Percentiles rank a stretch among this genome's conserved stretches.
Conservation (phyloP, 2,888 invertebrate genomes). For the Caenorhabditis angaria region DNA sequence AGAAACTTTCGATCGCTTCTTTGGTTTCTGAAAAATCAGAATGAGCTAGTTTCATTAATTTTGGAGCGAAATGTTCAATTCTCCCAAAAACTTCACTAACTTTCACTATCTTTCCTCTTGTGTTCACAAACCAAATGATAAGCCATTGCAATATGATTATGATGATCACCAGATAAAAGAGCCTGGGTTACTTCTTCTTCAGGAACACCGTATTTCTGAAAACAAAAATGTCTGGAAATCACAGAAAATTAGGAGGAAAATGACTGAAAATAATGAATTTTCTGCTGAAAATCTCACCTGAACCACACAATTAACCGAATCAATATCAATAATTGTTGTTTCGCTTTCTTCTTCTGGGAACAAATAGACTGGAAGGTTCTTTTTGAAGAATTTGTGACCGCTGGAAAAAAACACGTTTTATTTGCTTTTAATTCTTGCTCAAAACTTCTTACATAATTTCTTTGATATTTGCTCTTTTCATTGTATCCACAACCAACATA, state of each 20-base stretch:
- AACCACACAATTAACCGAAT: constrained; percentile 88
- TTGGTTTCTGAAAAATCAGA: constrained; percentile 70
- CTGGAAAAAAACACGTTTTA: constrained; percentile 71
- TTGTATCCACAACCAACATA: constrained; percentile 95
- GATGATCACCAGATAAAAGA: constrained; percentile 91
- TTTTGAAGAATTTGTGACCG: constrained; percentile 97
- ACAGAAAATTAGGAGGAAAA: not conserved
- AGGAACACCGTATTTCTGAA: constrained; percentile 88
- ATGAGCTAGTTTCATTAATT: not conserved
- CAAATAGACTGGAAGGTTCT: constrained; percentile 90
- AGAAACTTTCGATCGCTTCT: constrained; percentile 81
- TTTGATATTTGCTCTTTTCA: constrained; percentile 85
- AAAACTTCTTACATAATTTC: constrained; percentile 51
- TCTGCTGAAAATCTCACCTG: constrained; percentile 74
- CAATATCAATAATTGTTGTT: constrained; percentile 93
- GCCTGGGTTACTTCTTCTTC: constrained; percentile 94
- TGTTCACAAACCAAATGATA: constrained; percentile 98
- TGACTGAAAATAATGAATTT: not conserved
- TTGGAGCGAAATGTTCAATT: not conserved
- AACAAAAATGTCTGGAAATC: not conserved
- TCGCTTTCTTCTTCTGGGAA: constrained; percentile 94
- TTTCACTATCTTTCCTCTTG: constrained; percentile 88
- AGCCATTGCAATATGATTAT: constrained; percentile 96
- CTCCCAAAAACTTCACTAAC: too few relatives aligned
- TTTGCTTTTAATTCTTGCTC: too few relatives aligned